Evolutionary conservation across 1,140 invertebrate genomes (phyloP), one percentile per base, ranked within the genome.

Genomic region (Pseudomyrmex concolor): DNA sequence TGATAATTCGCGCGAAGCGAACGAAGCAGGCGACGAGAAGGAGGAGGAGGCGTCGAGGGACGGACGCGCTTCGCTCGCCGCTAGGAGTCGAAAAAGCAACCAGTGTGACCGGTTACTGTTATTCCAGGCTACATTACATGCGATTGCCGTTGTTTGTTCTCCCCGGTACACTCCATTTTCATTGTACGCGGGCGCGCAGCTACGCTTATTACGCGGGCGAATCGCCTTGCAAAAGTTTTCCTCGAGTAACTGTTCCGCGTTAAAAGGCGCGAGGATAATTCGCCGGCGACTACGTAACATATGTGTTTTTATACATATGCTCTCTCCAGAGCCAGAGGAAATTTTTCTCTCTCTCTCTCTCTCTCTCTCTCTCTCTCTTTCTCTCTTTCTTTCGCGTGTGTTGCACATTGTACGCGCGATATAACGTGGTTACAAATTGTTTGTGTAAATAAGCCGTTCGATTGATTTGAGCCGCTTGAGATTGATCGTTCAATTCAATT

Each of bases 71-170:
- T 87, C 68, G 73, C 76, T 70, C 15, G 2, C 13, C 8, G 60
- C 77, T 80, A 73, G 72, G 57, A 91, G 88, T 90, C 91, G 87
- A 93, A 94, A 93, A 93, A 82, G 78, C 92, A 94, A 64, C 91
- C 76, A 93, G 93, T 94, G 93, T 94, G 93, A 94, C 93, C 91
- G 73, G 89, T 93, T 94, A 94, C 93, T 94, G 93, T 94, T 94
- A 94, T 92, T 90, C 86, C 89, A 87, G 86, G 89, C 90, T 90
- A 91, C 91, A 90, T 80, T 80, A 91, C 90, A 89, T 89, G 92
- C 92, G 91, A 90, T 92, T 77, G 90, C 89, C 78, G 85, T 85
- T 91, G 88, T 91, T 92, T 92, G 90, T 89, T 93, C 91, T 90
- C 87, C 84, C 84, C 76, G 86, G 34, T 34, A 34, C 34, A 34